Conservation (phyloP, 1,140 invertebrate genomes). For the Drosophila pseudoananassae region DNA sequence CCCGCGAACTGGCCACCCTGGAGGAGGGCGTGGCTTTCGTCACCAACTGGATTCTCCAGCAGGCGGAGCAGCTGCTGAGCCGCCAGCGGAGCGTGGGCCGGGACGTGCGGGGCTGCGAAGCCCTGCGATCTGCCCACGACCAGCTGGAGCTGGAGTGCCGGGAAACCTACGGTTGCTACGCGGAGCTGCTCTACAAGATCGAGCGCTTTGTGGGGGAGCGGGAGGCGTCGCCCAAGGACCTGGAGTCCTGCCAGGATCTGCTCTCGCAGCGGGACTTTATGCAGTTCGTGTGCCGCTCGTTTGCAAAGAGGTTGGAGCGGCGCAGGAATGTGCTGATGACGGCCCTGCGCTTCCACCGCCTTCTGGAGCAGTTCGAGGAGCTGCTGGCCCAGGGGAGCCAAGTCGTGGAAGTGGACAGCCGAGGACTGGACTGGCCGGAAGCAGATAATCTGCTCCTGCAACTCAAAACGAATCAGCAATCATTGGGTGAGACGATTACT, state of each 20-base stretch:
- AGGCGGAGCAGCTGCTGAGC: slow-evolving; percentile 89
- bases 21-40: slow-evolving; percentile 88
- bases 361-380: slow-evolving; percentile 90
- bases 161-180: slow-evolving; percentile 90
- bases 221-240: slow-evolving; percentile 70
- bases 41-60: slow-evolving; percentile 91
- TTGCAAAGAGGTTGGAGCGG: slow-evolving; percentile 90
- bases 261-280: slow-evolving; percentile 90
- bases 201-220: slow-evolving; percentile 85
- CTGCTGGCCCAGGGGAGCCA: slow-evolving; percentile 86
- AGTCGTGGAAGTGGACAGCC: slow-evolving; percentile 63
- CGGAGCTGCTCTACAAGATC: slow-evolving; percentile 89
- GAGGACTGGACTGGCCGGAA: slow-evolving; percentile 85
- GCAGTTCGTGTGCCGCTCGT: slow-evolving; percentile 92
- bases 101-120: slow-evolving; percentile 89
- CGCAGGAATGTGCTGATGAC: slow-evolving; percentile 91
- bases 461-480: slow-evolving; percentile 86
- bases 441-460: slow-evolving; percentile 85
- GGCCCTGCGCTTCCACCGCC: slow-evolving; percentile 90
- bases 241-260: slow-evolving; percentile 85
- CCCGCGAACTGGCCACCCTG: slow-evolving; percentile 86
- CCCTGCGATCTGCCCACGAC: slow-evolving; percentile 89
- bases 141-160: slow-evolving; percentile 91
- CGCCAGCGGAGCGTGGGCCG: slow-evolving; percentile 89
- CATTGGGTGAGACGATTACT: slow-evolving; percentile 84